Percentiles rank a stretch among this genome's conserved stretches.
phyloP scores from a whole-genome alignment of 2,888 invertebrate genomes.

The Meghimatium bilineatum region DNA sequence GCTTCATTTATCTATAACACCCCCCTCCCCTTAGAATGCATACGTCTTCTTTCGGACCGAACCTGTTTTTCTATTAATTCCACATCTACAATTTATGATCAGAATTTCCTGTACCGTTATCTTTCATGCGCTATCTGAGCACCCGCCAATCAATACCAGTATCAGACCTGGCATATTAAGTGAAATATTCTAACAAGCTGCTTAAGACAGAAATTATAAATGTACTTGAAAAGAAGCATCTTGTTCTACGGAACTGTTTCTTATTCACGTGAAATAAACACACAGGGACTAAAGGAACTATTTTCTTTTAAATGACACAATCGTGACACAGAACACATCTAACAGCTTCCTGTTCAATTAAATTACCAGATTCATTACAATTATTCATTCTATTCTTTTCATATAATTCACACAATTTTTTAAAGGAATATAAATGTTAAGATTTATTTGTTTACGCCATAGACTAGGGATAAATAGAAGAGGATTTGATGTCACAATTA shows the following conservation, averaged over 20 bases:
- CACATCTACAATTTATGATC: constrained; percentile 22
- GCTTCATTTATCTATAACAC: background rate
- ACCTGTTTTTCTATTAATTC: background rate
- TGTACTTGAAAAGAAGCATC: background rate
- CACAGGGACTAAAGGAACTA: background rate
- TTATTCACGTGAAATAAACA: background rate
- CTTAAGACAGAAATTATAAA: background rate
- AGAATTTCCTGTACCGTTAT: constrained; percentile 37
- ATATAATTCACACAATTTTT: background rate
- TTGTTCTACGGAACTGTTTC: background rate
- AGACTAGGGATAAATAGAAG: background rate
- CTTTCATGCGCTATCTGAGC: background rate
- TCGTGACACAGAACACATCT: too few species aligned
- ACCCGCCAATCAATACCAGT: constrained; percentile 29
- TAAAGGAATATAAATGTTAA: background rate
- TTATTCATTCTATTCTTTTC: too few species aligned
- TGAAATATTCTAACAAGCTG: background rate
- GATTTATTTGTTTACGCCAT: background rate
- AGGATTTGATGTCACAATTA: background rate
- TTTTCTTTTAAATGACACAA: too few species aligned
- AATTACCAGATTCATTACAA: background rate
- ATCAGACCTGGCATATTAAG: constrained; percentile 26
- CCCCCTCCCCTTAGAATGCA: background rate
- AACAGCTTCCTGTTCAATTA: too few species aligned
- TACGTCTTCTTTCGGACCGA: background rate